Conservation (phyloP, 1,140 invertebrate species). For the Spodoptera litura region DNA sequence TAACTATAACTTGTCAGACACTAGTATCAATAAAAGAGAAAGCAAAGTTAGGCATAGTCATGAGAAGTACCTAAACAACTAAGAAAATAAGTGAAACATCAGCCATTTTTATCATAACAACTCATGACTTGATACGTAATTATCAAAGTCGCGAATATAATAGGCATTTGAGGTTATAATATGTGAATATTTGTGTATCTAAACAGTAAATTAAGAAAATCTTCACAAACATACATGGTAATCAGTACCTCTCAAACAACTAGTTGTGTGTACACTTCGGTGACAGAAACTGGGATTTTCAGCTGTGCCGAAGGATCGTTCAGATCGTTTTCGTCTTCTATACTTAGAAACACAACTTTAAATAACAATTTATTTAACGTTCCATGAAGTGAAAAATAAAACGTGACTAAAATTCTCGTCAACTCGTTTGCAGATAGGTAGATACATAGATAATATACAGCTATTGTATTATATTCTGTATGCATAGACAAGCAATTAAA, state of each 20-base stretch:
- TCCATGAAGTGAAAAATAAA: constrained; percentile 25
- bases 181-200: neutral
- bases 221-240: neutral
- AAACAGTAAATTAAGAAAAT: neutral
- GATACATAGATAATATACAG: neutral
- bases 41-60: no score
- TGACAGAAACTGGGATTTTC: neutral
- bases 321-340: neutral
- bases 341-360: neutral
- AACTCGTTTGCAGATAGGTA: neutral
- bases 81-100: neutral
- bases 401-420: constrained; percentile 39
- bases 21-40: no score
- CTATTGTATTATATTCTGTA: neutral
- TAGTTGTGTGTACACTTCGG: neutral
- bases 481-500: neutral
- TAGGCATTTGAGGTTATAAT: constrained; percentile 20
- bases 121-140: neutral
- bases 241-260: constrained; percentile 20
- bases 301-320: neutral
- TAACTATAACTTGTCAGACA: no score
- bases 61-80: no score
- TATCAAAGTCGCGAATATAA: neutral
- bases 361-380: neutral
- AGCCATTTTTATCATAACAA: neutral